Evolutionary conservation across 2,888 invertebrate species (phyloP).

Genomic region (Tholera decimalis): DNA sequence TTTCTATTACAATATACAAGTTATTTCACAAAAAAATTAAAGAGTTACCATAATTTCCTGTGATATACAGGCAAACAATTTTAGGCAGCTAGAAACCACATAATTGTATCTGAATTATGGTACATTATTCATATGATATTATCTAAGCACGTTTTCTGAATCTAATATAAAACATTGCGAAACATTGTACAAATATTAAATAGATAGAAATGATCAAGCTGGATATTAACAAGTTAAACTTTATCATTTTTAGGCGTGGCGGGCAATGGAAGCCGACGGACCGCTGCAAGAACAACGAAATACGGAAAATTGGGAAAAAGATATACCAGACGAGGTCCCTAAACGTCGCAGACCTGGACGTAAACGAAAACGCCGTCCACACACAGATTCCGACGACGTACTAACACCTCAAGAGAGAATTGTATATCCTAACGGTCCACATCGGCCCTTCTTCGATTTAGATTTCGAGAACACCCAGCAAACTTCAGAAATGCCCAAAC

Average conservation of each 20-base stretch:
- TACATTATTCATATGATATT: no score
- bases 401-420: constrained; percentile 71
- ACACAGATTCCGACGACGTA: constrained; percentile 72
- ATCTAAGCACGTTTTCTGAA: neutral
- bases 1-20: constrained; percentile 12
- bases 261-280: constrained; percentile 82
- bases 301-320: constrained; percentile 78
- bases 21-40: constrained; percentile 2
- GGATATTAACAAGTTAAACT: neutral
- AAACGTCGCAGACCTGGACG: constrained; percentile 88
- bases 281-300: constrained; percentile 69
- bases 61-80: neutral
- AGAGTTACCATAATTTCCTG: neutral
- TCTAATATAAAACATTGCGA: neutral
- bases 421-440: constrained; percentile 70
- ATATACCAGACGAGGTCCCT: constrained; percentile 76
- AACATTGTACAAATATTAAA: neutral
- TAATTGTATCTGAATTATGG: neutral
- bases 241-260: constrained; percentile 88
- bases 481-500: constrained; percentile 74
- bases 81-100: neutral
- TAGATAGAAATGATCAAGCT: neutral
- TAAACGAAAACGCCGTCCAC: constrained; percentile 93
- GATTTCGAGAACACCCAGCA: constrained; percentile 67
- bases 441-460: constrained; percentile 69